Base-by-base conservation (phyloP, 2,113 vertebrate species). In the Oenanthe melanoleuca region DNA sequence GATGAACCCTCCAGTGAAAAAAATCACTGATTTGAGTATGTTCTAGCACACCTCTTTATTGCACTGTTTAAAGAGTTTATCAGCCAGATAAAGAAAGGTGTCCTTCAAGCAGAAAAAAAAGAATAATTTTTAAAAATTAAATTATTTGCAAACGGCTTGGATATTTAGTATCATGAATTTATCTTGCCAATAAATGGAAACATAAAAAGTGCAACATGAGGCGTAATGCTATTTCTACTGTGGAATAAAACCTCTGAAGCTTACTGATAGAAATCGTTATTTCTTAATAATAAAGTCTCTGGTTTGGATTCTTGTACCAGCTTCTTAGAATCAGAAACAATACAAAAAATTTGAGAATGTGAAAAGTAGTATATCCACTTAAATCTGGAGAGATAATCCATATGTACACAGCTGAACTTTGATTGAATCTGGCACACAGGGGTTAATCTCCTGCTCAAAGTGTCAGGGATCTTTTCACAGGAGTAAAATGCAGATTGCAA, bases 401-500 rank as follows among this genome's bases (percentile, higher is more conserved):
- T 73, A 73, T 88, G 75, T 63, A 64, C 19, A 56, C 26, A 94
- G 56, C 74, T 95, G 89, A 94, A 89, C 72, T 86, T 95, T 80
- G 86, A 97, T 94, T 13, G 14, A 91, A 93, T 95, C 93, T 16
- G 88, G 86, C 89, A 89, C 14, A 31, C 84, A 88, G 88, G 85
- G 95, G 73, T 86, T 90, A 90, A 97, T 91, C 69, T 92, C 75
- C 88, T 80, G 91, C 90, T 92, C 93, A 96, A 93, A 97, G 92
- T 96, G 94, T 96, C 95, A 97, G 80, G 96, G 93, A 97, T 97
- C 94, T 97, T 97, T 97, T 97, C 96, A 82, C 91, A 83, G 92
- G 82, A 97, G 87, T 92, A 93, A 89, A 93, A 57, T 90, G n/a
- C 95, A 97, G 96, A 97, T 89, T 97, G 94, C 50, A 74, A 88